Base-by-base conservation (phyloP, 2,888 invertebrate species). In the Poecilobothrus nobilitatus region DNA sequence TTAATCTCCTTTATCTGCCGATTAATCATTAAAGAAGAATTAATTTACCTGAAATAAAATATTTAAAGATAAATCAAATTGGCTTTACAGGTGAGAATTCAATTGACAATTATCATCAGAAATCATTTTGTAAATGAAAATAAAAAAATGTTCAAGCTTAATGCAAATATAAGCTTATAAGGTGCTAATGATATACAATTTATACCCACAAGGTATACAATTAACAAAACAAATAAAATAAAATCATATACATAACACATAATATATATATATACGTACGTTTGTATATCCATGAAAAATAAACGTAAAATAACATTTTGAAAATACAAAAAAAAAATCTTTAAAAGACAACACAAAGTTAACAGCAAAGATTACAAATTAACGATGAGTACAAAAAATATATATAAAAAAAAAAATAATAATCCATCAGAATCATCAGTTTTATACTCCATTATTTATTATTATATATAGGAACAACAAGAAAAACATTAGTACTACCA, bases 101-200 rank as follows among this genome's bases (percentile, higher is more conserved):
- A 53, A 53, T 18, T 18, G 15, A 18, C 53, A 53, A 53, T 53
- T 53, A 53, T 53, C 53, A 53, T 53, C 15, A 18, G 18, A 53
- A 18, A 5, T 41, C 15, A 12, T 41, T 41, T 41, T n/a, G n/a
- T 15, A 9, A 44, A 44, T 44, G 3, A 44, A 3, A 44, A 44
- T 44, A 34, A 34, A 34, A 7, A 34, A 44, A 44, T 9, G 12
- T 15, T 53, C 53, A 53, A 53, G 53, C n/a, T 53, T 53, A 53
- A 53, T 53, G 53, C n/a, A 53, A 53, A 53, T 53, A 53, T 53
- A 53, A 53, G 18, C 53, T 53, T 53, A 53, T 53, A 53, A 53
- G 53, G 53, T 53, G 53, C 53, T 53, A 53, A 53, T 53, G 53
- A 53, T 53, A 18, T 18, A 18, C n/a, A 53, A 18, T 53, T 53